These are phyloP conservation scores for Scalopus aquaticus DNA, from an alignment of 2,113 vertebrate species.

Conservation along the genomic window DNA sequence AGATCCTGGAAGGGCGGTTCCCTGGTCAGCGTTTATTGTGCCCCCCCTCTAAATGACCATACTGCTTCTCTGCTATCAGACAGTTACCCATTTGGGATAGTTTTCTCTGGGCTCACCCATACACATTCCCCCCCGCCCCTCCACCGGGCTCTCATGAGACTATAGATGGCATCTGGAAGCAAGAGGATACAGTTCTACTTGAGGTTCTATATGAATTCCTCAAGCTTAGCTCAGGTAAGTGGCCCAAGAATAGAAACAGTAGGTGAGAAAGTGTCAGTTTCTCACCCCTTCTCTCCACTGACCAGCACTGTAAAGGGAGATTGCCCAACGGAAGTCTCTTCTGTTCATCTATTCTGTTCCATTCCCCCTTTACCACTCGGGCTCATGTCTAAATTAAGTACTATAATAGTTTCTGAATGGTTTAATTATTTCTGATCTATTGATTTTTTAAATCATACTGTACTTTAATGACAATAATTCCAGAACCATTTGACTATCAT, in stretches of 20 bases:
- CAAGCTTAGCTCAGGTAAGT: not conserved
- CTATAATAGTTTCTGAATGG: not conserved
- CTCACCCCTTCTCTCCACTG: not conserved
- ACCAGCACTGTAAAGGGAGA: not conserved
- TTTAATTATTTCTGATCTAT: not conserved
- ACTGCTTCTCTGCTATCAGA: not conserved
- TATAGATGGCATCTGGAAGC: not conserved
- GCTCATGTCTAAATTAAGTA: not conserved
- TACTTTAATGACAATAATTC: not conserved
- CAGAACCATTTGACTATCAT: not conserved
- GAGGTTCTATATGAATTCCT: not conserved
- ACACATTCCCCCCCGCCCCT: not conserved
- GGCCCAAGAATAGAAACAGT: not conserved
- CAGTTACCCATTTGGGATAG: not conserved
- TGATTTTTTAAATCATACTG: not conserved
- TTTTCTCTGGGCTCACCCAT: not conserved
- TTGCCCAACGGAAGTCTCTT: not conserved
- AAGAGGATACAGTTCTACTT: not conserved
- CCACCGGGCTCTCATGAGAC: not conserved
- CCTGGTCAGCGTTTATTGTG: not conserved
- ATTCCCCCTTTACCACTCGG: not conserved
- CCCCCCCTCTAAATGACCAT: not conserved
- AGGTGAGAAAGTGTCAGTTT: not conserved
- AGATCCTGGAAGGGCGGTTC: not conserved
- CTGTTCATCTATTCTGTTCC: not conserved